Evolutionary conservation across 2,888 invertebrate species (phyloP).

Genomic region (Trichacis sp.): DNA sequence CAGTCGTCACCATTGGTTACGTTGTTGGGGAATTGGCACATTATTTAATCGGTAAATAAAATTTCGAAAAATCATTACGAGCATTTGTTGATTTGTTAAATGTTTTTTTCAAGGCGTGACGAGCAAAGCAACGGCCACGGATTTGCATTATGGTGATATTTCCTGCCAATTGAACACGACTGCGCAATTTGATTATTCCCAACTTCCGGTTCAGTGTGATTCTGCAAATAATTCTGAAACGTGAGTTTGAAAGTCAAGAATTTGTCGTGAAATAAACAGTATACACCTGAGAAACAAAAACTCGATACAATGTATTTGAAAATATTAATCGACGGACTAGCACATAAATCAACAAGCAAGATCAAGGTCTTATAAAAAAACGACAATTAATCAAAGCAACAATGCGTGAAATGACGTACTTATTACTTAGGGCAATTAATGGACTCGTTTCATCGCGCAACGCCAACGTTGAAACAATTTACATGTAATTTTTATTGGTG

Average conservation of each 20-base stretch:
- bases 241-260: slow-evolving; percentile 69
- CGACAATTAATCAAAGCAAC: no score
- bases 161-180: slow-evolving; percentile 83
- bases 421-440: no score
- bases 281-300: no score
- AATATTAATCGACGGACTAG: no score
- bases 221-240: slow-evolving; percentile 71
- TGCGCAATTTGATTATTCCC: slow-evolving; percentile 69
- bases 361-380: no score
- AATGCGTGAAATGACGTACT: no score
- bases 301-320: no score
- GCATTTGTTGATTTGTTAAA: not conserved
- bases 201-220: slow-evolving; percentile 73
- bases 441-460: no score
- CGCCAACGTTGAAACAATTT: no score
- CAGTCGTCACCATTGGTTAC: slow-evolving; percentile 84
- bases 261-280: no score
- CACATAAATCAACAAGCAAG: no score
- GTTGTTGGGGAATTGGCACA: slow-evolving; percentile 89
- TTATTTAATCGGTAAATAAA: slow-evolving; percentile 80
- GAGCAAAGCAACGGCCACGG: slow-evolving; percentile 86
- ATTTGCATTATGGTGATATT: slow-evolving; percentile 88
- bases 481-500: no score
- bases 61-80: not conserved
- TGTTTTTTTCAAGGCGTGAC: slow-evolving; percentile 75